Percentiles rank a stretch among this genome's conserved stretches.
These are phyloP conservation scores for Nycticebus coucang DNA, from an alignment of 2,113 vertebrate genomes.

Conservation along the genomic window DNA sequence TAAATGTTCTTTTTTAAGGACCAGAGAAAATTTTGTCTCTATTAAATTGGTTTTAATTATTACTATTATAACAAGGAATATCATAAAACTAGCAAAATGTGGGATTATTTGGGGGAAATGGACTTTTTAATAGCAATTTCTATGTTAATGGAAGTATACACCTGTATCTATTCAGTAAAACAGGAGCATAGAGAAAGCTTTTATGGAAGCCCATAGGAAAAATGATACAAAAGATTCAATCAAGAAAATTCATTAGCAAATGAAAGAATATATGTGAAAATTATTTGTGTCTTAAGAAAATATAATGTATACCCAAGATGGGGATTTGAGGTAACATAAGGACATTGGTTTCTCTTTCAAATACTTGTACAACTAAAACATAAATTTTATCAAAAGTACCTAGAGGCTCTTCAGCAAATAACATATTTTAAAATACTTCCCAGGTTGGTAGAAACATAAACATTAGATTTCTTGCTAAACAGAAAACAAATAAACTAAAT, in stretches of 20 bases:
- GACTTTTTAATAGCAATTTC: constrained; percentile 30
- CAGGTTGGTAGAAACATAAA: background rate
- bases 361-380: background rate
- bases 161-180: constrained; percentile 37
- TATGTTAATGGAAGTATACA: background rate
- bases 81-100: background rate
- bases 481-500: background rate
- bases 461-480: background rate
- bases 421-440: constrained; percentile 22
- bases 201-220: background rate
- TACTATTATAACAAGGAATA: background rate
- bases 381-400: background rate
- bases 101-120: background rate
- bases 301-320: background rate
- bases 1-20: background rate
- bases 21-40: background rate
- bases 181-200: background rate
- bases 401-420: background rate
- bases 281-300: constrained; percentile 32
- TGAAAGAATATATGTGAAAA: constrained; percentile 36
- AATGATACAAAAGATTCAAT: background rate
- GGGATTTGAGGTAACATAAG: background rate
- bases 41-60: background rate
- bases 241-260: constrained; percentile 35
- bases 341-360: background rate